Evolutionary conservation across 1,140 invertebrate genomes (phyloP).

Genomic region (Amyelois transitella): DNA sequence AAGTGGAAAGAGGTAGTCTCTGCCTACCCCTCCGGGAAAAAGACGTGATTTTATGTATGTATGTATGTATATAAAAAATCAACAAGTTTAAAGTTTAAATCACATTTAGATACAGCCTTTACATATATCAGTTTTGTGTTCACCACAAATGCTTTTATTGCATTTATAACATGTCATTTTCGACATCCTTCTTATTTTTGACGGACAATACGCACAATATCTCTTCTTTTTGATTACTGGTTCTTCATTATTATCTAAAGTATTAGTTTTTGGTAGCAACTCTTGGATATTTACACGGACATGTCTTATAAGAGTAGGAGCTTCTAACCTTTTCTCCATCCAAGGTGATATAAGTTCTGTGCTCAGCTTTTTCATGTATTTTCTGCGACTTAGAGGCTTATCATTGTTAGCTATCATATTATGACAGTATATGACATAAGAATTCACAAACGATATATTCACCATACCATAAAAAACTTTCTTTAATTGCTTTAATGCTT

Average conservation of each 20-base stretch:
- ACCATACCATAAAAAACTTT: too few relatives aligned
- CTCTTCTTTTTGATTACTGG: constrained; percentile 20
- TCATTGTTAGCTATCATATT: constrained; percentile 16
- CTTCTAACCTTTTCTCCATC: constrained; percentile 14
- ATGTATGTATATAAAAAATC: neutral
- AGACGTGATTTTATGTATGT: too few relatives aligned
- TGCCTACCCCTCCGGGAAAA: too few relatives aligned
- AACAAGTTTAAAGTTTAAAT: neutral
- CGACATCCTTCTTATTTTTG: constrained; percentile 21
- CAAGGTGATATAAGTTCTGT: too few relatives aligned
- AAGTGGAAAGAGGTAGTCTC: too few relatives aligned
- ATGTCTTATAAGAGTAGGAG: constrained; percentile 4
- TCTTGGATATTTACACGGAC: constrained; percentile 10
- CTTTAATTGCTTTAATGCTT: too few relatives aligned
- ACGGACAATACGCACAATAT: constrained; percentile 22
- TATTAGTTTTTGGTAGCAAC: constrained; percentile 5
- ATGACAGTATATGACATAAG: constrained; percentile 15
- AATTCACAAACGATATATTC: constrained; percentile 21
- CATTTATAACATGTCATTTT: constrained; percentile 14
- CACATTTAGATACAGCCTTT: neutral
- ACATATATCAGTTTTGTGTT: constrained; percentile 7
- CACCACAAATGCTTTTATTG: constrained; percentile 20
- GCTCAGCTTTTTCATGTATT: constrained; percentile 10
- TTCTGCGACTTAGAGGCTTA: constrained; percentile 12
- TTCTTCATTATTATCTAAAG: constrained; percentile 6